Conservation (phyloP, 2,888 invertebrate genomes). For the Sminthurides aquaticus region DNA sequence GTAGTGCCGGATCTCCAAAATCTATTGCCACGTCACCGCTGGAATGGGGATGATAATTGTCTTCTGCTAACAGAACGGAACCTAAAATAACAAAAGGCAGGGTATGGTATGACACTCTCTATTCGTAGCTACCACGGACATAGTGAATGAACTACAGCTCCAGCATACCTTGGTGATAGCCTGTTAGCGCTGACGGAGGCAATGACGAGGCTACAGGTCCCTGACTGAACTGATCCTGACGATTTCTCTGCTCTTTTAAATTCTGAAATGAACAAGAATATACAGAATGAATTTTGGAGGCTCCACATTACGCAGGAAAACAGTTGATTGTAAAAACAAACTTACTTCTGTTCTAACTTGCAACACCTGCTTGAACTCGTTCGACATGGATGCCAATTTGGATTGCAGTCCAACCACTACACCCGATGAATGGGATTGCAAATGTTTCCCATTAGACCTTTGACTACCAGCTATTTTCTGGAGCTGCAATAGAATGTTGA, state of each 20-base stretch:
- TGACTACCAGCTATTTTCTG: slow-evolving; percentile 37
- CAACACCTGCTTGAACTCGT: slow-evolving; percentile 92
- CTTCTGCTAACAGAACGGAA: slow-evolving; percentile 48
- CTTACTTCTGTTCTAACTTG: slow-evolving; percentile 87
- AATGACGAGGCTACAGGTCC: slow-evolving; percentile 57
- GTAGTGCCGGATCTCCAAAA: slow-evolving; percentile 58
- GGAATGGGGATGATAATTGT: slow-evolving; percentile 35
- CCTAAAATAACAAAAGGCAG: slow-evolving; percentile 48
- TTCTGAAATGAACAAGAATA: slow-evolving; percentile 53
- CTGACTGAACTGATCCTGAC: slow-evolving; percentile 85
- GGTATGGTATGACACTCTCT: neutral
- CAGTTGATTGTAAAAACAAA: too few species aligned
- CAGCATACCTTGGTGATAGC: slow-evolving; percentile 47
- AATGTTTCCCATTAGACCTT: slow-evolving; percentile 60
- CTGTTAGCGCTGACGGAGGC: slow-evolving; percentile 56
- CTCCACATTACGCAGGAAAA: too few species aligned
- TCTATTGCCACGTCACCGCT: slow-evolving; percentile 69
- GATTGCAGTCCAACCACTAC: slow-evolving; percentile 88
- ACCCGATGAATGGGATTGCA: slow-evolving; percentile 85
- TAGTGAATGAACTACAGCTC: too few species aligned
- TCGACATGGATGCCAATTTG: slow-evolving; percentile 91
- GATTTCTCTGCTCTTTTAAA: slow-evolving; percentile 85
- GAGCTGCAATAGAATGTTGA: slow-evolving; percentile 25
- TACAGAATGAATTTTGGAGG: too few species aligned
- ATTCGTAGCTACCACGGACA: neutral